Evolutionary conservation across 92 coral and sea anemone species (phyloP), one percentile per base, ranked within the genome.

Genomic region (Metridium senile): DNA sequence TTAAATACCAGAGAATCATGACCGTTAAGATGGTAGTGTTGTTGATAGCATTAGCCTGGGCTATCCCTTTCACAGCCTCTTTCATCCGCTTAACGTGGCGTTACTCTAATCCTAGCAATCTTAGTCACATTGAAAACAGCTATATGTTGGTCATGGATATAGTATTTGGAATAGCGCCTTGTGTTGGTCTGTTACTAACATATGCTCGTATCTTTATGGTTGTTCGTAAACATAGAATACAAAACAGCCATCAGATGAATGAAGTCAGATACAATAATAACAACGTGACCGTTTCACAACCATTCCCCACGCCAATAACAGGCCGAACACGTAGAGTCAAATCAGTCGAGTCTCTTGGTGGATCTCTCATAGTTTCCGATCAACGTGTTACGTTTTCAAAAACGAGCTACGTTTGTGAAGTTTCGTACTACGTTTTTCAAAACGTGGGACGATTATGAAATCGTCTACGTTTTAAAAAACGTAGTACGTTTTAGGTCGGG

Each of bases 331-430:
- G n/a, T n/a, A 74, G 26, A 8, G 79, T 75, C n/a, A 81, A 67
- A 39, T 80, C 93, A 1, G 85, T 88, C 4, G 80, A 84, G 71
- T 89, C 88, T 39, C 82, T 89, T n/a, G 98, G 98, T 3, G n/a
- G n/a, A n/a, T n/a, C n/a, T n/a, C n/a, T n/a, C n/a, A n/a, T n/a
- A n/a, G n/a, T n/a, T n/a, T n/a, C n/a, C n/a, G n/a, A n/a, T n/a
- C n/a, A n/a, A n/a, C n/a, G n/a, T n/a, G n/a, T n/a, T n/a, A n/a
- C n/a, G n/a, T n/a, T n/a, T n/a, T n/a, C n/a, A n/a, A n/a, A n/a
- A n/a, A n/a, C n/a, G n/a, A n/a, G n/a, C n/a, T n/a, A n/a, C n/a
- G n/a, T n/a, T n/a, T n/a, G n/a, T n/a, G n/a, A n/a, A n/a, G n/a
- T n/a, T n/a, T n/a, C n/a, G n/a, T n/a, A n/a, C n/a, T n/a, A n/a